Evolutionary conservation across 2,797 vertebrate species (phyloP).

Genomic region (Scomberomorus guttatus): DNA sequence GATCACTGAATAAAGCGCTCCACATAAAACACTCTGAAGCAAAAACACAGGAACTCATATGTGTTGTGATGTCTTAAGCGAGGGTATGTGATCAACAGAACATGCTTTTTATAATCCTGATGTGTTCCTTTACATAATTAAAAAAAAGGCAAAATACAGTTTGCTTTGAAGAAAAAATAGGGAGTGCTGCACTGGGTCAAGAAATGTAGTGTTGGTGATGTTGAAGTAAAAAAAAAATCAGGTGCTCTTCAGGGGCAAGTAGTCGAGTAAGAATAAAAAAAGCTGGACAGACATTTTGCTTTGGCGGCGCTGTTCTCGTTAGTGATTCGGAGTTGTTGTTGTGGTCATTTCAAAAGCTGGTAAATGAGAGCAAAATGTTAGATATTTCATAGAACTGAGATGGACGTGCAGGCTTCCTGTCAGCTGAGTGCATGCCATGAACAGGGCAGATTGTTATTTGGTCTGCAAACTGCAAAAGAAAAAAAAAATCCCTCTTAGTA

Average conservation of each 20-base stretch:
- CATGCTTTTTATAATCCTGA: background rate
- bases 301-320: conserved; percentile 22
- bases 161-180: background rate
- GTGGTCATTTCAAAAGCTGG: conserved; percentile 63
- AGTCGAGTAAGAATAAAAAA: background rate
- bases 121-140: conserved; percentile 10
- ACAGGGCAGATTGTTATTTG: conserved; percentile 41
- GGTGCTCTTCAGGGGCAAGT: no score
- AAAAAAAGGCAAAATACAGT: background rate
- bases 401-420: conserved; percentile 59
- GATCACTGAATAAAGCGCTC: conserved; percentile 6
- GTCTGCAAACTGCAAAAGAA: conserved; percentile 38
- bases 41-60: background rate
- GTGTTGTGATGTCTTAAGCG: background rate
- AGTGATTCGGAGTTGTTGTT: conserved; percentile 36
- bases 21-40: conserved; percentile 1
- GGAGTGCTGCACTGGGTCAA: no score
- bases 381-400: conserved; percentile 20
- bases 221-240: no score
- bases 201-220: no score
- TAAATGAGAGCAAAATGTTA: conserved; percentile 43
- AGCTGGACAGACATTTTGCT: conserved; percentile 9
- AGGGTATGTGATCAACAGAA: background rate
- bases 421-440: conserved; percentile 65
- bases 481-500: background rate